These are phyloP conservation scores for Urosaurus nigricauda DNA, from an alignment of 2,797 vertebrate species.

Conservation along the genomic window DNA sequence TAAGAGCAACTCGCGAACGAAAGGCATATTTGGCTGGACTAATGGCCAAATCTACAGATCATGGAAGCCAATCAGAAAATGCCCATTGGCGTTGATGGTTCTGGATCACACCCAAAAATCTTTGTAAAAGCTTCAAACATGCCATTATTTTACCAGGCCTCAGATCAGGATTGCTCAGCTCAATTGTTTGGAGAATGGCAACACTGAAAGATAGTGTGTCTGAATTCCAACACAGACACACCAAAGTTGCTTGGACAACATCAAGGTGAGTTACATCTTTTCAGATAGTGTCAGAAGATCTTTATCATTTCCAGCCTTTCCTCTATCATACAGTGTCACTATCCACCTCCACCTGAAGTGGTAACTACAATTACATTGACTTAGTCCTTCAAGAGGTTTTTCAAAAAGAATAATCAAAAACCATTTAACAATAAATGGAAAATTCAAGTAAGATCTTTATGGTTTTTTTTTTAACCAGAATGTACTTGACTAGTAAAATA, in stretches of 20 bases:
- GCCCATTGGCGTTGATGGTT: background rate
- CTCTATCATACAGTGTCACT: slow-evolving; percentile 39
- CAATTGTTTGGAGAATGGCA: background rate
- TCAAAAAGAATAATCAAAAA: slow-evolving; percentile 23
- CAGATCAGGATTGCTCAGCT: slow-evolving; percentile 17
- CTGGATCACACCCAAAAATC: background rate
- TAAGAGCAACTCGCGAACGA: background rate
- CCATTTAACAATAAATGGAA: background rate
- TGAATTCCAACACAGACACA: too few relatives aligned
- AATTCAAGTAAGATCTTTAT: slow-evolving; percentile 60
- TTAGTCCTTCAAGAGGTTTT: slow-evolving; percentile 49
- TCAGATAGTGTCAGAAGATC: slow-evolving; percentile 44
- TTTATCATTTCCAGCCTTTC: slow-evolving; percentile 18
- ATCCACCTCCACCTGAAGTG: slow-evolving; percentile 23
- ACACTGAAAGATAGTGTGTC: background rate
- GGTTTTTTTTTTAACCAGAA: slow-evolving; percentile 53
- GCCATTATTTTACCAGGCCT: background rate
- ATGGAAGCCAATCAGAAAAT: background rate
- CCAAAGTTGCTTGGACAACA: background rate
- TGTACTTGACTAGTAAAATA: slow-evolving; percentile 49
- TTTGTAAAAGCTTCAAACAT: slow-evolving; percentile 34
- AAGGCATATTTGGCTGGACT: background rate
- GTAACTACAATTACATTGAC: slow-evolving; percentile 45
- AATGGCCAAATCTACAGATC: background rate
- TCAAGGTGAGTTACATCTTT: background rate